These are phyloP conservation scores for Sciurus niger DNA, from an alignment of 2,113 vertebrate species.

Conservation along the genomic window DNA sequence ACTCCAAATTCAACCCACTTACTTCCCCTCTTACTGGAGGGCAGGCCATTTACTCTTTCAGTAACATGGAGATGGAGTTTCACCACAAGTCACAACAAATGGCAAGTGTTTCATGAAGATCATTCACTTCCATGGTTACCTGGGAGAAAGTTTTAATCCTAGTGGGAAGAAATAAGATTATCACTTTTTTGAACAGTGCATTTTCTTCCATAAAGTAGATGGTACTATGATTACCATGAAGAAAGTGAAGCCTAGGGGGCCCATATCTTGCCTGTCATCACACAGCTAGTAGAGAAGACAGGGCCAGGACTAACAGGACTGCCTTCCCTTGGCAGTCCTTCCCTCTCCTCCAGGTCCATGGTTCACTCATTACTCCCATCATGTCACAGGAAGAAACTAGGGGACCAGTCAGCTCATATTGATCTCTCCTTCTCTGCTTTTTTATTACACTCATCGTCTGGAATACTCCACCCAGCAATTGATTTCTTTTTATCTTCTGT, in stretches of 20 bases:
- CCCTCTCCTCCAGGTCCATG: not conserved
- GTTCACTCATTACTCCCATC: conserved; percentile 18
- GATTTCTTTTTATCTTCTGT: conserved; percentile 20
- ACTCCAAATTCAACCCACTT: not conserved
- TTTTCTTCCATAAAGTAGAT: not conserved
- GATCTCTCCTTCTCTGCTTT: not conserved
- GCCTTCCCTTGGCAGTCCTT: not conserved
- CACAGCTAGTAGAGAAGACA: not conserved
- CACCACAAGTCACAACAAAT: not conserved
- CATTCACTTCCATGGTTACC: conserved; percentile 12
- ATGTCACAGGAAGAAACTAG: not conserved
- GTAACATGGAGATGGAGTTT: not conserved
- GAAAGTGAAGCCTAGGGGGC: not conserved
- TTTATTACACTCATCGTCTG: not conserved
- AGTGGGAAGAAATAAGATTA: not conserved
- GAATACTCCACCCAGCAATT: not conserved
- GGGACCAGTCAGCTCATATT: not conserved
- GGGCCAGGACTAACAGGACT: not conserved
- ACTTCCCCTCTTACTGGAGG: not conserved
- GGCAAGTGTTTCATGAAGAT: not conserved
- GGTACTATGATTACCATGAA: not conserved
- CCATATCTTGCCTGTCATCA: not conserved
- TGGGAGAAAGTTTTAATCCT: conserved; percentile 27
- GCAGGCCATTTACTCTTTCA: not conserved
- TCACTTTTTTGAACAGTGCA: not conserved